These are phyloP conservation scores for Aporophyla nigra DNA, from an alignment of 2,888 invertebrate species.

Conservation along the genomic window DNA sequence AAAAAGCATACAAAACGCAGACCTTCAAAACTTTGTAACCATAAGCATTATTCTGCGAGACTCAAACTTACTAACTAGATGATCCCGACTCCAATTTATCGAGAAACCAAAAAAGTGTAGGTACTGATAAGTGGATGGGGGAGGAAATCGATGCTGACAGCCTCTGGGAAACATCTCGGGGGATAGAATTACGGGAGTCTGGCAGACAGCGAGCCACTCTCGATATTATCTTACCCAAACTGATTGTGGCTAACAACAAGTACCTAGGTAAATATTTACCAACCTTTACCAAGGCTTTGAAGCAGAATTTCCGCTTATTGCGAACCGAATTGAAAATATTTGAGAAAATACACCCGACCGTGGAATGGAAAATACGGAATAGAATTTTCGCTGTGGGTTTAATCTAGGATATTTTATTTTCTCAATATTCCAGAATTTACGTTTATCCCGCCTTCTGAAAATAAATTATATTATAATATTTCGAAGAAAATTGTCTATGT, in stretches of 20 bases:
- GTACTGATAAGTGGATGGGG: slow-evolving; percentile 61
- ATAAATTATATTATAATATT: slow-evolving; percentile 23
- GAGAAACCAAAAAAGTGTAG: slow-evolving; percentile 52
- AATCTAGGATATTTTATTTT: slow-evolving; percentile 41
- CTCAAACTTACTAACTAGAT: slow-evolving; percentile 34
- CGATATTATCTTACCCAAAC: slow-evolving; percentile 72
- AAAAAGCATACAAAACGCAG: slow-evolving; percentile 22
- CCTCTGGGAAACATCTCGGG: slow-evolving; percentile 67
- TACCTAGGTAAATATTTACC: slow-evolving; percentile 14
- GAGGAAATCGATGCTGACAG: slow-evolving; percentile 70
- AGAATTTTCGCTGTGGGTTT: slow-evolving; percentile 35
- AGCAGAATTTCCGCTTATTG: slow-evolving; percentile 50
- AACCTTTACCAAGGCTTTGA: slow-evolving; percentile 13
- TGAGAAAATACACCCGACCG: slow-evolving; percentile 39
- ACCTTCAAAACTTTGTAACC: slow-evolving; percentile 4
- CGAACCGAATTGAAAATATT: slow-evolving; percentile 59
- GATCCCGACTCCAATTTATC: slow-evolving; percentile 42
- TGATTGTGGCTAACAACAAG: slow-evolving; percentile 63
- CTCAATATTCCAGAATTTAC: slow-evolving; percentile 29
- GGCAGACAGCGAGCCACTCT: slow-evolving; percentile 69
- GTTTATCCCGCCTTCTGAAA: slow-evolving; percentile 23
- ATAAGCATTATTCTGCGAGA: slow-evolving; percentile 10
- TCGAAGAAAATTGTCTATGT: slow-evolving; percentile 2
- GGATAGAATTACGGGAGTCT: slow-evolving; percentile 70
- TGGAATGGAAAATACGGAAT: slow-evolving; percentile 43